A percentile compares a stretch with the other conserved stretches of the same genome.
Evolutionary conservation across 37 sponge, comb jelly and placozoan species (phyloP).

Genomic region (Eunapius fragilis): DNA sequence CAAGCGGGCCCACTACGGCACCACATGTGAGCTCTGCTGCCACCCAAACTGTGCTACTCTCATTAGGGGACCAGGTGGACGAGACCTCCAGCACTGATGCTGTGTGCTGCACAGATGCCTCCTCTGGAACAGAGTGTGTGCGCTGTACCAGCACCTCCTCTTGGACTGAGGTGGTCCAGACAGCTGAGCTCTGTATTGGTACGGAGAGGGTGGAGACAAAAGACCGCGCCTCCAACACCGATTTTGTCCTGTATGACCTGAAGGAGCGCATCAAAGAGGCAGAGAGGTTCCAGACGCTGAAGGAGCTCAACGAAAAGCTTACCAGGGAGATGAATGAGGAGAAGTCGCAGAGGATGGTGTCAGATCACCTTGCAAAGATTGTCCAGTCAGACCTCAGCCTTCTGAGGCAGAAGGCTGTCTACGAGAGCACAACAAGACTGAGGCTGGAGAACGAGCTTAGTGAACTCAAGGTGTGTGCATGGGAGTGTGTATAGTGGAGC

Average conservation of each 20-base stretch:
- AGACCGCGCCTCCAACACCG: background rate
- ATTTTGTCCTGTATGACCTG: constrained; percentile 8
- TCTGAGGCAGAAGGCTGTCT: constrained; percentile 32
- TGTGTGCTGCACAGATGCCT: background rate
- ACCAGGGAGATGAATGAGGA: constrained; percentile 55
- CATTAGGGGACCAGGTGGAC: background rate
- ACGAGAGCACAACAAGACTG: constrained; percentile 45
- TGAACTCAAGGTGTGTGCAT: constrained; percentile 59
- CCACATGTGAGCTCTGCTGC: no score
- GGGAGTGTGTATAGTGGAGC: background rate
- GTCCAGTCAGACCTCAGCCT: constrained; percentile 66
- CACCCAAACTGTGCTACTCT: background rate
- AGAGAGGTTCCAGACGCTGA: constrained; percentile 18
- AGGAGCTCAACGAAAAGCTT: constrained; percentile 6
- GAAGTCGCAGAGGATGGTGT: constrained; percentile 71
- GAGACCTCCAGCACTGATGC: background rate
- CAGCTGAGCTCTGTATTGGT: background rate
- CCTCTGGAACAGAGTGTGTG: background rate
- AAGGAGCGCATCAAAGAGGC: constrained; percentile 18
- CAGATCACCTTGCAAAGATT: constrained; percentile 68
- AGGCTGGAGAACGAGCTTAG: constrained; percentile 70
- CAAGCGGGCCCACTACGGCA: no score
- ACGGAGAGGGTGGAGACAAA: background rate
- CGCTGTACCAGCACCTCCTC: background rate
- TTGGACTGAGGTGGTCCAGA: background rate